Conservation (phyloP, 2,888 invertebrate species). For the Bembecia ichneumoniformis region DNA sequence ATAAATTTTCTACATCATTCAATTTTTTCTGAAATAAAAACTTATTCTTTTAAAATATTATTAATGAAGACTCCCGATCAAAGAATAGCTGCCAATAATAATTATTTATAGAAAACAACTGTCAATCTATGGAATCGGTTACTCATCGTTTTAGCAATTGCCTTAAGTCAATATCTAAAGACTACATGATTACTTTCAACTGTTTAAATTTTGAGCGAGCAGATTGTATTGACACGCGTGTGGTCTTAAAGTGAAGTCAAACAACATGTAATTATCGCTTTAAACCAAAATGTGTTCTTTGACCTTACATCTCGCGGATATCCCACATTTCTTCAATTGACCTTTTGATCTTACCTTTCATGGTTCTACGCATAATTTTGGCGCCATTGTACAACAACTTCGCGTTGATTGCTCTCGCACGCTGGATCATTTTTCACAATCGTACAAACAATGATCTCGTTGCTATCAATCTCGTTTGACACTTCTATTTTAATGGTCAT, state of each 20-base stretch:
- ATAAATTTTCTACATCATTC: neutral
- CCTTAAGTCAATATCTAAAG: too few species aligned
- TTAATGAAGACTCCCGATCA: too few species aligned
- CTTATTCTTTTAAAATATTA: too few species aligned
- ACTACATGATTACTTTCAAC: too few species aligned
- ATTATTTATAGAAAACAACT: too few species aligned
- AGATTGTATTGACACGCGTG: neutral
- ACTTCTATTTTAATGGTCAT: neutral
- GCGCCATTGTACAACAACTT: constrained; percentile 3
- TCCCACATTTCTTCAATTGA: constrained; percentile 20
- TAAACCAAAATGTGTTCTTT: constrained; percentile 11
- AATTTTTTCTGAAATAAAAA: neutral
- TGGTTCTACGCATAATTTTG: constrained; percentile 1
- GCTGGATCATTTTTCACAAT: neutral
- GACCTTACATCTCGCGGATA: constrained; percentile 14
- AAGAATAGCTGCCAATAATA: too few species aligned
- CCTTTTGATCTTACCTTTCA: constrained; percentile 23
- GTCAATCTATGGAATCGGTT: too few species aligned
- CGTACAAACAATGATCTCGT: neutral
- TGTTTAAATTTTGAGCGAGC: neutral
- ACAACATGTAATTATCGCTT: constrained; percentile 1
- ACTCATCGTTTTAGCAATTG: too few species aligned
- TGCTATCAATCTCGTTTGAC: neutral
- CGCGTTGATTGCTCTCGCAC: constrained; percentile 2
- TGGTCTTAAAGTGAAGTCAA: constrained; percentile 3